phyloP scores from a whole-genome alignment of 2,113 vertebrate genomes.

The Albula goreensis region DNA sequence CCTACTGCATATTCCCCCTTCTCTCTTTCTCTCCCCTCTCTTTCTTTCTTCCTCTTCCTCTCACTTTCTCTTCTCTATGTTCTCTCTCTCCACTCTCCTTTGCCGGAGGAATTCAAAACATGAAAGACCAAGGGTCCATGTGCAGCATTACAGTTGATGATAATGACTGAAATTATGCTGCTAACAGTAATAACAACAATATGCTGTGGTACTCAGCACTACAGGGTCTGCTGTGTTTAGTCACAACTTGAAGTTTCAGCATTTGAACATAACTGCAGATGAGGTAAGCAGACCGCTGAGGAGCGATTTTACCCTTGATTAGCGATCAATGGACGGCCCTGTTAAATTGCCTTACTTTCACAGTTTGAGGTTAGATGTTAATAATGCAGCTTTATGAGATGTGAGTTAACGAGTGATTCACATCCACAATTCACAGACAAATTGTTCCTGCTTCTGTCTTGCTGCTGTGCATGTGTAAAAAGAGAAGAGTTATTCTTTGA shows the following conservation, averaged over 20 bases:
- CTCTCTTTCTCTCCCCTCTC: background rate
- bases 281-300: background rate
- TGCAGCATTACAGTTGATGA: background rate
- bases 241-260: background rate
- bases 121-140: background rate
- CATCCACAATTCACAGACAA: background rate
- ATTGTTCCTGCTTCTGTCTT: background rate
- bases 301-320: background rate
- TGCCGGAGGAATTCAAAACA: background rate
- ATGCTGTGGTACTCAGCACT: background rate
- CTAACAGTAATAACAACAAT: background rate
- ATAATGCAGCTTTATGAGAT: background rate
- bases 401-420: background rate
- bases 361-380: constrained; percentile 1
- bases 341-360: background rate
- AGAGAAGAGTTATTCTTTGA: background rate
- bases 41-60: background rate
- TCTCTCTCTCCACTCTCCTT: background rate
- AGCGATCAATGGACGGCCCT: background rate
- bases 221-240: background rate
- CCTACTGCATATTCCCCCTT: constrained; percentile 51
- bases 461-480: background rate
- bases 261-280: background rate
- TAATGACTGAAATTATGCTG: background rate
- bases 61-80: background rate